A percentile compares a stretch with the other conserved stretches of the same genome.
Evolutionary conservation across 2,888 invertebrate genomes (phyloP).

Genomic region (Cataglyphis livida): DNA sequence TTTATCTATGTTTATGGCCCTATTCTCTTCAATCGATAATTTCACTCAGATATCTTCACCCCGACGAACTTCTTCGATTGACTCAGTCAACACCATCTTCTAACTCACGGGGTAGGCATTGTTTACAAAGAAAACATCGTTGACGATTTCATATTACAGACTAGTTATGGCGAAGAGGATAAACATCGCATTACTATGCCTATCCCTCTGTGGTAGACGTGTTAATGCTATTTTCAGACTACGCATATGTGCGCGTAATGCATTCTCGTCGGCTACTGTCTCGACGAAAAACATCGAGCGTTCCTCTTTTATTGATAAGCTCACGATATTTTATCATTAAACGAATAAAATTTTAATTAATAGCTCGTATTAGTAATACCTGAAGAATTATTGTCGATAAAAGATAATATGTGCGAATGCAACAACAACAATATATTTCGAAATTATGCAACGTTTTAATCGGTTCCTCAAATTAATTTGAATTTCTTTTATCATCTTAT

Average conservation of each 20-base stretch:
- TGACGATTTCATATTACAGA: slow-evolving; percentile 56
- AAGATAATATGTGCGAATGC: not conserved
- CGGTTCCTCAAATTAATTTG: not conserved
- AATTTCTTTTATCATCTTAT: not conserved
- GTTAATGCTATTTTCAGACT: slow-evolving; percentile 72
- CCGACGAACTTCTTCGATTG: slow-evolving; percentile 29
- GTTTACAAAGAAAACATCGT: slow-evolving; percentile 67
- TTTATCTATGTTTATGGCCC: not conserved
- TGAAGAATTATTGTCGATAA: not conserved
- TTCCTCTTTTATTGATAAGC: not conserved
- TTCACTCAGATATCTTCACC: slow-evolving; percentile 1
- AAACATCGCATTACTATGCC: slow-evolving; percentile 69
- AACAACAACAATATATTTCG: not conserved
- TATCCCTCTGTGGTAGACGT: slow-evolving; percentile 53
- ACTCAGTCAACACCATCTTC: slow-evolving; percentile 37
- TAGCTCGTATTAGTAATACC: not conserved
- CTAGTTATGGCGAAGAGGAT: slow-evolving; percentile 61
- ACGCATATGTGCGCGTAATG: slow-evolving; percentile 33
- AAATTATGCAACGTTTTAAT: not conserved
- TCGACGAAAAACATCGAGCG: slow-evolving; percentile 62
- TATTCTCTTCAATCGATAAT: slow-evolving; percentile 12
- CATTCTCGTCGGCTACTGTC: slow-evolving; percentile 67
- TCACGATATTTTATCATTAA: not conserved
- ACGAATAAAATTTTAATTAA: not conserved
- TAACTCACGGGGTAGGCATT: slow-evolving; percentile 9